Conservation (phyloP, 2,113 vertebrate genomes). For the Microtus pennsylvanicus region DNA sequence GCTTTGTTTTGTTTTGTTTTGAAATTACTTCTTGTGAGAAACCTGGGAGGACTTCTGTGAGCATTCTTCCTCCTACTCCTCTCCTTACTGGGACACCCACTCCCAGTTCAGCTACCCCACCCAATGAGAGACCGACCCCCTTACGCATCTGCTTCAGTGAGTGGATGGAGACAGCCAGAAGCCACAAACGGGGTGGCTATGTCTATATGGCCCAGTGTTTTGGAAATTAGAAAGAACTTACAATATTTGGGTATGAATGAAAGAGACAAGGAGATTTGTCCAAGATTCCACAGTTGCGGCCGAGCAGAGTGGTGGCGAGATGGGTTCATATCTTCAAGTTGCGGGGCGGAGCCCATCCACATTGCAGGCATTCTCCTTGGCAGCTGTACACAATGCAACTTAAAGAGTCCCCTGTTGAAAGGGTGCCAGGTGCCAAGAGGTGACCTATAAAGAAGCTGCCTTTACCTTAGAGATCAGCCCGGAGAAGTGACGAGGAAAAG, state of each 20-base stretch:
- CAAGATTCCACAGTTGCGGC: not conserved
- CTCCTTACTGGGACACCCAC: not conserved
- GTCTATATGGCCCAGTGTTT: not conserved
- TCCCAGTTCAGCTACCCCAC: not conserved
- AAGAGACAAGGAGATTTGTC: not conserved
- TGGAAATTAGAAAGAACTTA: constrained; percentile 34
- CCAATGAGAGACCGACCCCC: rapidly evolving
- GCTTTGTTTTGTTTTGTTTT: constrained; percentile 15
- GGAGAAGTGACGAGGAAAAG: constrained; percentile 48
- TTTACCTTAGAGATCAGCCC: constrained; percentile 50
- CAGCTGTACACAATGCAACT: not conserved
- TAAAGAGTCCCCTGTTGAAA: constrained; percentile 24
- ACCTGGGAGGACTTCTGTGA: not conserved
- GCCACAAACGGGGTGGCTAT: not conserved
- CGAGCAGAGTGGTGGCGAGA: not conserved
- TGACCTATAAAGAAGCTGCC: not conserved
- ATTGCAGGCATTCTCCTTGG: constrained; percentile 30
- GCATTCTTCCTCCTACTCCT: not conserved
- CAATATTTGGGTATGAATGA: not conserved
- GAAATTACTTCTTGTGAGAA: constrained; percentile 56
- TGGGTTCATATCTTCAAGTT: not conserved
- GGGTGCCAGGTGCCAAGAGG: constrained; percentile 1
- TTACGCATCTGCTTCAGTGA: not conserved
- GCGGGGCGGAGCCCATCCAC: constrained; percentile 12
- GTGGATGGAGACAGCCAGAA: not conserved